Evolutionary conservation across 2,888 invertebrate genomes (phyloP), one percentile per base, ranked within the genome.

Genomic region (Andrena marginata): DNA sequence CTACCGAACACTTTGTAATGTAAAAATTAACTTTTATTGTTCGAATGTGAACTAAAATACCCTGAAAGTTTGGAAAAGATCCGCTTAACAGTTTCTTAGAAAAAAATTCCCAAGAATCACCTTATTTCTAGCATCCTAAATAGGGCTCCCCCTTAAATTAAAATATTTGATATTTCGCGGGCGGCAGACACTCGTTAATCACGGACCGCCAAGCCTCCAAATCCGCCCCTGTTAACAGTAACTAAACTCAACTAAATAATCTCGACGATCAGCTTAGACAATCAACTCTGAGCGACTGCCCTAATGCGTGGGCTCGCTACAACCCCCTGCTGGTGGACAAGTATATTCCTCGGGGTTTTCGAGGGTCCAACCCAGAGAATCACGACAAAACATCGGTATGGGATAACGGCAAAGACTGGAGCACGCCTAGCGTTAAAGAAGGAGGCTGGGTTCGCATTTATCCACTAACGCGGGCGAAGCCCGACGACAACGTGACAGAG

Each of bases 381-480:
- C 95, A 96, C 0, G 94, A 95, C 1, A 94, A 95, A 1, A 93
- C 95, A n/a, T 96, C 90, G 5, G 83, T 91, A 7, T 97, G 97
- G 97, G 97, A 97, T 51, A 97, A 97, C 87, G 97, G 97, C 2
- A 95, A 96, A 75, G 95, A 96, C 85, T 97, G 97, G 97, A 95
- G 95, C 87, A 94, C 95, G 54, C 96, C 97, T 0, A 95, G 95
- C 6, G 94, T 95, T 0, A 94, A 95, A 20, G 96, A 97, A 81
- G 98, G 98, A 0, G 96, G 97, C 56, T 98, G 97, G 97, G 95
- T 97, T 60, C 94, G 97, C 84, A 96, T 97, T 78, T 97, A 97
- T 94, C 98, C 98, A 0, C 94, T 96, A 74, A 90, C 93, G 87
- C 82, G 89, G 84, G 56, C 72, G 69, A 86, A 86, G 85, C 76